Evolutionary conservation across 2,113 vertebrate species (phyloP), one percentile per base, ranked within the genome.

Genomic region (Parotia lawesii): DNA sequence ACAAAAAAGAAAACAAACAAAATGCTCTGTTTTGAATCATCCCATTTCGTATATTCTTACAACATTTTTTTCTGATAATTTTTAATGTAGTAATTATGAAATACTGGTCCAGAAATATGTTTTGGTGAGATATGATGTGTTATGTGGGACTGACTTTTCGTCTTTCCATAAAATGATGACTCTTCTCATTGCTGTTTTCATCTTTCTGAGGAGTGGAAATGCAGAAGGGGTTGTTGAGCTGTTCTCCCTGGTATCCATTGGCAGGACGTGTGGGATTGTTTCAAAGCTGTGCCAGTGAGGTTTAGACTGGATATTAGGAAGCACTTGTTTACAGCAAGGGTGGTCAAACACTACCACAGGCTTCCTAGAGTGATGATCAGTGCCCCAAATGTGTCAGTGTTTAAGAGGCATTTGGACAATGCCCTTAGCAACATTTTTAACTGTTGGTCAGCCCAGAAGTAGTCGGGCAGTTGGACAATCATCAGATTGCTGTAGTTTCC

Each of bases 311-410:
- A 21, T 33, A 42, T 53, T 24, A 44, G 9, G 9, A 28, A 67
- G 9, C 2, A 57, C 57, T 47, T 76, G 2, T 89, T 76, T n/a
- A 42, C 22, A 10, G 3, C 22, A 54, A 47, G 11, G 6, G 15
- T 47, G 29, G 37, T 15, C 44, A 67, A 51, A 67, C 20, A 11
- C 19, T 57, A 15, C 11, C 58, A 47, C 4, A 62, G n/a, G 6
- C 27, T 81, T 81, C 29, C 47, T 61, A 33, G 37, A 61, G 15
- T 22, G 12, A 5, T n/a, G 12, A 9, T 38, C 0, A 0, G 17
- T 70, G 6, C 18, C 28, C 18, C 29, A 76, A 61, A 47, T 4
- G 4, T 60, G 35, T 45, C 62, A 61, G 7, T 33, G 11, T 38
- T 69, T 71, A 71, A 65, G 45, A 75, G 28, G 28, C 8, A 35